Evolutionary conservation across 2,888 invertebrate species (phyloP).

Genomic region (Eueremaeus valkanovi): DNA sequence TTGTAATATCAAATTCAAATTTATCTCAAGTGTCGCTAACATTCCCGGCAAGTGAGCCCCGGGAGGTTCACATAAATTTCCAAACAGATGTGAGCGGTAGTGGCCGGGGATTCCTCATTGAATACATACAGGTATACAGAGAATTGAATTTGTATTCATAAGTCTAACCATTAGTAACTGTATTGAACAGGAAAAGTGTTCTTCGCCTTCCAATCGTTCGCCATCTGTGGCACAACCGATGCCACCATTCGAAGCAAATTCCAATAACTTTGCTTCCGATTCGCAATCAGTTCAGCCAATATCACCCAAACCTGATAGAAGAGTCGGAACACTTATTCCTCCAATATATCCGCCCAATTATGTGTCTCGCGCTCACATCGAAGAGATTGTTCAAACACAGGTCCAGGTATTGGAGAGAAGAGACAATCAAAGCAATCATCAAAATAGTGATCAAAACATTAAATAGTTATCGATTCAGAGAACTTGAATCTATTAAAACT

Average conservation of each 20-base stretch:
- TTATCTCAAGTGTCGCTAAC: conserved; percentile 38
- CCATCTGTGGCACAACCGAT: not conserved
- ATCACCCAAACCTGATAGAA: not conserved
- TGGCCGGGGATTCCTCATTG: conserved; percentile 47
- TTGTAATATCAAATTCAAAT: not conserved
- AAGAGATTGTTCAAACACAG: conserved; percentile 40
- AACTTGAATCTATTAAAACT: too few relatives aligned
- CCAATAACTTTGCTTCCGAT: conserved; percentile 3
- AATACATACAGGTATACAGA: conserved; percentile 43
- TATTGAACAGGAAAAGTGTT: conserved; percentile 2
- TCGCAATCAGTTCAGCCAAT: not conserved
- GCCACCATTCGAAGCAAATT: not conserved
- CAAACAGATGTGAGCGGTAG: conserved; percentile 44
- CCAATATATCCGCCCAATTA: conserved; percentile 42
- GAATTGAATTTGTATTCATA: not conserved
- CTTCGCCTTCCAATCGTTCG: not conserved
- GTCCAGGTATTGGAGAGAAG: conserved; percentile 35
- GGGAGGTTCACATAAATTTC: conserved; percentile 44
- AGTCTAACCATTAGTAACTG: not conserved
- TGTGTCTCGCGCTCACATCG: conserved; percentile 40
- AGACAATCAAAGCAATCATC: not conserved
- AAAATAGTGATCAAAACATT: not conserved
- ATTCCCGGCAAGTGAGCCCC: conserved; percentile 41
- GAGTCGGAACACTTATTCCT: conserved; percentile 20
- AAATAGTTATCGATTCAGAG: not conserved